Conservation (phyloP, 2,113 vertebrate genomes). For the Myocastor coypus region DNA sequence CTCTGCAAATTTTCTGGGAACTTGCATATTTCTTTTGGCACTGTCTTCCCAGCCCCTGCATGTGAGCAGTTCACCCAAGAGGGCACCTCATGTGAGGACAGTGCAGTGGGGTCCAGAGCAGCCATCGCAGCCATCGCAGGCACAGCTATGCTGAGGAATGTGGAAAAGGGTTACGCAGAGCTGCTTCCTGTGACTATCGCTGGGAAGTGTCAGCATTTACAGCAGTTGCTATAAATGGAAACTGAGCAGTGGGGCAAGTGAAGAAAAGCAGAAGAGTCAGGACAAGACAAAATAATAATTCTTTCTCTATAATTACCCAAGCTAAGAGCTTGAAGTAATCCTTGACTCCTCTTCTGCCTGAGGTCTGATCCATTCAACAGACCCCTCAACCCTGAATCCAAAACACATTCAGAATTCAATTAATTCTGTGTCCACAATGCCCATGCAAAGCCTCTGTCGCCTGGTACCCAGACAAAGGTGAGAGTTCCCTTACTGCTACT, state of each 20-base stretch:
- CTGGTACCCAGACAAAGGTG: neutral
- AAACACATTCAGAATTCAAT: neutral
- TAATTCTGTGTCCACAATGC: neutral
- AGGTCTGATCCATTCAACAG: neutral
- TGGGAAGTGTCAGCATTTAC: neutral
- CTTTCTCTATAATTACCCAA: neutral
- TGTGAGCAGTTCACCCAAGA: neutral
- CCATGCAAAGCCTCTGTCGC: neutral
- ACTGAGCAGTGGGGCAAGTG: neutral
- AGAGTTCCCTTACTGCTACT: neutral
- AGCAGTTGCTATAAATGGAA: neutral
- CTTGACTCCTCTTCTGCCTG: neutral
- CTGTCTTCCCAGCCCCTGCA: neutral
- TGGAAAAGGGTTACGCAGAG: neutral
- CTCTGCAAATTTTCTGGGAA: neutral
- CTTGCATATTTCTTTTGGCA: neutral
- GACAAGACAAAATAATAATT: constrained; percentile 11
- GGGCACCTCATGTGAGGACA: neutral
- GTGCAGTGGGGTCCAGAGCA: neutral
- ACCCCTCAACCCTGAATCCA: neutral
- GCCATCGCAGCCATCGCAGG: too few species aligned
- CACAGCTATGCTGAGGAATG: neutral
- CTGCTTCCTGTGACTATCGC: neutral
- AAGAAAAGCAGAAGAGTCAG: neutral
- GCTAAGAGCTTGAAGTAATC: neutral